Evolutionary conservation across 2,113 vertebrate genomes (phyloP), one percentile per base, ranked within the genome.

Genomic region (Balaeniceps rex): DNA sequence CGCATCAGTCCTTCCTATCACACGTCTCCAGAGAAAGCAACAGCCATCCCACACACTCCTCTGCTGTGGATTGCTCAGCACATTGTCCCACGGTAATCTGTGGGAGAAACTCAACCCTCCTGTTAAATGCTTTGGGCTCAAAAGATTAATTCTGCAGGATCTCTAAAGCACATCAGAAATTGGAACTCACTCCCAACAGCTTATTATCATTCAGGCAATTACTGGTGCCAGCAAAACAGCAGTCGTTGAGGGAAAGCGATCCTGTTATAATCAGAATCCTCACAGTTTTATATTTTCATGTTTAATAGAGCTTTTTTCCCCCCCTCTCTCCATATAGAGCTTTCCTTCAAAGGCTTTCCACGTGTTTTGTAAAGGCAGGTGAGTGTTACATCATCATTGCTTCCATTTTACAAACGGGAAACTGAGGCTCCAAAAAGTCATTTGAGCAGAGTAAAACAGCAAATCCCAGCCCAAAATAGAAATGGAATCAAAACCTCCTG

Each of bases 31-130:
- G 92, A 66, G 94, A 92, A 80, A 94, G 92, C 66, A 88, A 57
- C 57, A 91, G 65, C 70, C 92, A 91, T 66, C 94, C 93, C 92
- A 91, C 94, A 81, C 89, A 75, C 93, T 94, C 58, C 78, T 79
- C 87, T 80, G 71, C 68, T 54, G 36, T 0, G 1, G 78, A 91
- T 90, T 96, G 93, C 96, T 96, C 93, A 95, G 92, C 95, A 79
- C 78, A 94, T 87, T 61, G 61, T 82, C 65, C 81, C 65, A 61
- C 1, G 2, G 38, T 34, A 87, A 77, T 18, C 44, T 38, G 40
- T 22, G 83, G 52, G 49, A 94, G 85, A 94, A 90, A 91, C 60
- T 70, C 77, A 83, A 58, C 42, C 36, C 31, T 88, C 49, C 36
- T 12, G 14, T 34, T 90, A 69, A 71, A 89, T 11, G 52, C 65